Percentiles rank a stretch among this genome's conserved stretches.
phyloP scores from a whole-genome alignment of 1,140 invertebrate species.

The Rhagoletis zephyria region DNA sequence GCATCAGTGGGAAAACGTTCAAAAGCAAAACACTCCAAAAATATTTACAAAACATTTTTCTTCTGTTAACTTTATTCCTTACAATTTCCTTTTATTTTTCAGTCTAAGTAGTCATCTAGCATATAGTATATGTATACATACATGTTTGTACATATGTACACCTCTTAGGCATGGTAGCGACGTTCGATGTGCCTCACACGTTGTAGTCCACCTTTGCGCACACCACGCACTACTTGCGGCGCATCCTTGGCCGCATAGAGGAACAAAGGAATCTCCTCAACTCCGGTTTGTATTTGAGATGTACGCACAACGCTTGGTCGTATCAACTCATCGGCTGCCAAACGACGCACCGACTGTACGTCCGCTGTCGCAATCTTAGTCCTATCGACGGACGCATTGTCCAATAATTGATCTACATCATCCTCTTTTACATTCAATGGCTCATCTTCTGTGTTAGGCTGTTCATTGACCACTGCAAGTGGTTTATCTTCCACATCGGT shows the following conservation, averaged over 20 bases:
- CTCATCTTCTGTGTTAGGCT: conserved; percentile 62
- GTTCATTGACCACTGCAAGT: conserved; percentile 65
- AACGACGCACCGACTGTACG: conserved; percentile 41
- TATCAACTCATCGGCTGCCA: conserved; percentile 6
- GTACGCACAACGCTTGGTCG: conserved; percentile 13
- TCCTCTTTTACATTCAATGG: conserved; percentile 65
- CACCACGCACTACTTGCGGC: neutral
- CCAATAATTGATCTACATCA: conserved; percentile 66
- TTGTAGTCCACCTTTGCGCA: neutral
- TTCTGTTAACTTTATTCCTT: neutral
- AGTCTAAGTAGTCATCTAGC: conserved; percentile 12
- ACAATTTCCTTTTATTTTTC: neutral
- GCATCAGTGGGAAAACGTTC: neutral
- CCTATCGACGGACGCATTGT: conserved; percentile 55
- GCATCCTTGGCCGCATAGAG: conserved; percentile 68
- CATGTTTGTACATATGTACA: neutral
- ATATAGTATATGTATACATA: neutral
- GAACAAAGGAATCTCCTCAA: conserved; percentile 69
- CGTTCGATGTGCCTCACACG: neutral
- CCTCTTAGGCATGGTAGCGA: neutral
- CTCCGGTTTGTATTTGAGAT: conserved; percentile 64
- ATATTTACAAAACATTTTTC: neutral
- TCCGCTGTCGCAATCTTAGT: conserved; percentile 17
- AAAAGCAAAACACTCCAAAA: neutral
- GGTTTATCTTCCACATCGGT: conserved; percentile 60